Evolutionary conservation across 2,888 invertebrate species (phyloP).

Genomic region (Xanthostigma xanthostigma): DNA sequence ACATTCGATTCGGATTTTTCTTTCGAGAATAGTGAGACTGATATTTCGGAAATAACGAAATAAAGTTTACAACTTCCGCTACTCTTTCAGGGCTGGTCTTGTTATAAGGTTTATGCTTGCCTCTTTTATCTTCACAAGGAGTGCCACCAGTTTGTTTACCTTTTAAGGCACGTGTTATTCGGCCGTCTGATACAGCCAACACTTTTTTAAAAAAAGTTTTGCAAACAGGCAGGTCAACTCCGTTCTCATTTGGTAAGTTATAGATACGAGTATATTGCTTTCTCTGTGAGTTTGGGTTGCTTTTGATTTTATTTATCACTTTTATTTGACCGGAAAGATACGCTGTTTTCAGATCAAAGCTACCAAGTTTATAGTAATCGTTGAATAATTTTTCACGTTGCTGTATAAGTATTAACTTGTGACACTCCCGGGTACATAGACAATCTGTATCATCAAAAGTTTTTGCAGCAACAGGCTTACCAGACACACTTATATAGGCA

Average conservation of each 20-base stretch:
- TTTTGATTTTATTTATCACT: too few species aligned
- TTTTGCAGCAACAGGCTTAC: too few species aligned
- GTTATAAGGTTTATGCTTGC: not conserved
- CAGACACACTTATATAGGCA: too few species aligned
- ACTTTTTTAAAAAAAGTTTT: not conserved
- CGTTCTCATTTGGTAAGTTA: not conserved
- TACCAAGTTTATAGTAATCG: too few species aligned
- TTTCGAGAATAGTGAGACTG: not conserved
- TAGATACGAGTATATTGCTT: not conserved
- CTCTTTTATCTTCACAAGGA: not conserved
- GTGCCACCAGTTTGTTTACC: not conserved
- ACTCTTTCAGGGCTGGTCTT: not conserved
- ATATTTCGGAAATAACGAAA: not conserved
- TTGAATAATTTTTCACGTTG: too few species aligned
- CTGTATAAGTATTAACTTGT: too few species aligned
- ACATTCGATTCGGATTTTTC: not conserved
- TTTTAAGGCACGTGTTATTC: constrained; percentile 1
- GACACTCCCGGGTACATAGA: too few species aligned
- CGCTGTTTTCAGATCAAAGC: too few species aligned
- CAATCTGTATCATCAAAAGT: too few species aligned
- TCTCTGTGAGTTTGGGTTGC: too few species aligned
- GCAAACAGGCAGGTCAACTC: not conserved
- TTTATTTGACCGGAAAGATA: too few species aligned
- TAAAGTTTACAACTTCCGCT: not conserved
- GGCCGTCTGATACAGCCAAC: constrained; percentile 1